phyloP scores from a whole-genome alignment of 2,113 vertebrate species.

The Brachirus orientalis region DNA sequence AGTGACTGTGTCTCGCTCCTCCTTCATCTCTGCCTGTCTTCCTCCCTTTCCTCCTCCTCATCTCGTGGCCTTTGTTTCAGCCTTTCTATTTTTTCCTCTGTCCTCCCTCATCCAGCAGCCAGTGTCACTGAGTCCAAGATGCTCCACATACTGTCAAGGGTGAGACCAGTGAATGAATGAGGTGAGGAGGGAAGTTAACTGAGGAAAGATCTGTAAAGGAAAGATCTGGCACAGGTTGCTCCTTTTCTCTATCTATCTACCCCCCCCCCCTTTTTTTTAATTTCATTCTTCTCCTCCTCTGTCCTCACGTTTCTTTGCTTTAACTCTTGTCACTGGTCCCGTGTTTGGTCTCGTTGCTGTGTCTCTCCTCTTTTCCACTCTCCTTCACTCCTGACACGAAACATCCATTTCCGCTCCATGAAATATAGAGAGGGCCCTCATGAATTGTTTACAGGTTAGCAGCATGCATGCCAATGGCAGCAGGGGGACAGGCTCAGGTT shows the following conservation, averaged over 20 bases:
- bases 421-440: conserved; percentile 79
- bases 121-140: conserved; percentile 36
- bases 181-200: conserved; percentile 63
- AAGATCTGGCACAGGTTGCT: conserved; percentile 48
- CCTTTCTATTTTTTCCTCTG: conserved; percentile 4
- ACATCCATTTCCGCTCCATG: conserved; percentile 77
- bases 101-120: conserved; percentile 8
- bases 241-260: conserved; percentile 8
- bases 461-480: conserved; percentile 52
- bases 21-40: conserved; percentile 31
- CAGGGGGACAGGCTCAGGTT: conserved; percentile 37
- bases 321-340: conserved; percentile 27
- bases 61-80: conserved; percentile 28
- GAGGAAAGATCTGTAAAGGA: conserved; percentile 50
- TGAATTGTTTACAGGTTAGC: conserved; percentile 80
- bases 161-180: conserved; percentile 39
- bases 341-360: conserved; percentile 37
- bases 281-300: conserved; percentile 11
- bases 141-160: conserved; percentile 17
- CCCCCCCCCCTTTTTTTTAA: neutral
- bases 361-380: conserved; percentile 31
- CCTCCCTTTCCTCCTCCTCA: conserved; percentile 2
- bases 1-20: conserved; percentile 60
- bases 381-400: conserved; percentile 69
- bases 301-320: conserved; percentile 20